Evolutionary conservation across 1,140 invertebrate species (phyloP).

Genomic region (Atta texana): DNA sequence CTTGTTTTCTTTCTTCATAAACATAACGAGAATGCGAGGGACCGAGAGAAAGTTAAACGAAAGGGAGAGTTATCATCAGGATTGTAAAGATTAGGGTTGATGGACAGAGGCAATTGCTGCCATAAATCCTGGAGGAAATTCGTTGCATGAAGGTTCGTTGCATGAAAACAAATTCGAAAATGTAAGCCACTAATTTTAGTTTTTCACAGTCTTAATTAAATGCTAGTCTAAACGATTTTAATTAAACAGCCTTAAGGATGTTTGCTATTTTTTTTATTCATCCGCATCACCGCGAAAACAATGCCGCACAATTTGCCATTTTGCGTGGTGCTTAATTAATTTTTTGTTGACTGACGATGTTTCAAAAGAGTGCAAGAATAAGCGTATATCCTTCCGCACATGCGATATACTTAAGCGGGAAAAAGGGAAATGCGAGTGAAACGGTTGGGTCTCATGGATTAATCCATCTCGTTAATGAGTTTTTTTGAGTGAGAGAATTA

Average conservation of each 20-base stretch:
- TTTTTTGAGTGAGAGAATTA: neutral
- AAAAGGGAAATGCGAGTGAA: neutral
- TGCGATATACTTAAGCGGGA: neutral
- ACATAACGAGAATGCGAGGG: neutral
- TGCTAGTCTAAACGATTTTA: conserved; percentile 39
- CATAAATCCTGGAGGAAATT: conserved; percentile 23
- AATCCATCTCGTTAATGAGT: conserved; percentile 49
- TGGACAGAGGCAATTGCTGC: conserved; percentile 34
- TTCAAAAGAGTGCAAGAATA: neutral
- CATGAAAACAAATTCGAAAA: conserved; percentile 15
- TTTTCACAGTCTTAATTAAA: conserved; percentile 54
- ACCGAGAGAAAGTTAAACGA: conserved; percentile 32
- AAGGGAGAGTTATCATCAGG: conserved; percentile 61
- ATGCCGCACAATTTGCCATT: conserved; percentile 35
- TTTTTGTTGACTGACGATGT: conserved; percentile 33
- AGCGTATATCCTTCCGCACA: neutral
- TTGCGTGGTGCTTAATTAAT: conserved; percentile 50
- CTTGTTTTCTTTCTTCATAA: too few species aligned
- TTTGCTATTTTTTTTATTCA: conserved; percentile 26
- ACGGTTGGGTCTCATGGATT: neutral
- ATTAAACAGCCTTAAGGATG: conserved; percentile 33
- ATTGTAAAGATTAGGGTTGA: conserved; percentile 64
- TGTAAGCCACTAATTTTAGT: conserved; percentile 30
- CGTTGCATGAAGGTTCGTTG: neutral
- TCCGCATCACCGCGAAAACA: conserved; percentile 22